A percentile compares a stretch with the other conserved stretches of the same genome.
Conservation (phyloP, 2,797 vertebrate genomes). For the Sardinella longiceps region DNA sequence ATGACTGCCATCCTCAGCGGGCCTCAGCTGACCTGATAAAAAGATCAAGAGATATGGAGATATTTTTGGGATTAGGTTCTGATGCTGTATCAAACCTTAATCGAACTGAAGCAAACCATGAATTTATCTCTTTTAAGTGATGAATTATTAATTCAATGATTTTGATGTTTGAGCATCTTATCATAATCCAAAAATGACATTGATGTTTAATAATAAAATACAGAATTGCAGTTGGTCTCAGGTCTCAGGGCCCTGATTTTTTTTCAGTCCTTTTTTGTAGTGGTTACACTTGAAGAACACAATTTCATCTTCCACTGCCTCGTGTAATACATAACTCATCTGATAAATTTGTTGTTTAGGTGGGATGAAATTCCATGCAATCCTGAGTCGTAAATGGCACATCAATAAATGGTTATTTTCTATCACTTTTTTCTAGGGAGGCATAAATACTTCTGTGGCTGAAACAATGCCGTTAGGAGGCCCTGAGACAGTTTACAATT, state of each 20-base stretch:
- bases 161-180: neutral
- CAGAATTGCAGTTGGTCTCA: neutral
- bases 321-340: slow-evolving; percentile 15
- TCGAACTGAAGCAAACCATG: neutral
- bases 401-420: slow-evolving; percentile 3
- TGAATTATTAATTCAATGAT: neutral
- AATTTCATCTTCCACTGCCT: slow-evolving; percentile 17
- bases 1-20: neutral
- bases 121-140: neutral
- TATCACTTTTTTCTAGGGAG: neutral
- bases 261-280: neutral
- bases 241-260: neutral
- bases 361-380: neutral
- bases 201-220: neutral
- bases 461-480: neutral
- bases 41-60: neutral
- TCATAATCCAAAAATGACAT: neutral
- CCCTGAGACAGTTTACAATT: neutral
- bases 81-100: neutral
- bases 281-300: neutral
- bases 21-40: neutral
- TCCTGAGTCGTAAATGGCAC: neutral
- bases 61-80: neutral
- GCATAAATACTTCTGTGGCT: neutral
- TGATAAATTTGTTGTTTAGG: neutral